Base-by-base conservation (phyloP, 1,140 invertebrate species). In the Philopotamus ludificatus region DNA sequence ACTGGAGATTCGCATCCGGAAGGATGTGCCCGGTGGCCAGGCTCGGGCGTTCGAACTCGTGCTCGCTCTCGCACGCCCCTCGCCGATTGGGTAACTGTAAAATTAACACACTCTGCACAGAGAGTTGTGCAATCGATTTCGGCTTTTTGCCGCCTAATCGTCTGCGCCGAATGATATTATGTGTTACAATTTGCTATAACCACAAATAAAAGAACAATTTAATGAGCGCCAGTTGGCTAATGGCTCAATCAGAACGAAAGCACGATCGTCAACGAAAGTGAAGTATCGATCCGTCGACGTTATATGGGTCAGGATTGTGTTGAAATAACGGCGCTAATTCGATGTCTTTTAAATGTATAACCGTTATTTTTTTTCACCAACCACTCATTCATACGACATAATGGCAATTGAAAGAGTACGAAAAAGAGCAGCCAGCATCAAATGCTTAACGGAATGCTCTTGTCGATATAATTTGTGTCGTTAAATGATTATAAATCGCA, bases 1-100 rank as follows among this genome's bases (percentile, higher is more conserved):
- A 9, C 44, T 16, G 44, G 44, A 47, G 44, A 47, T 47, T 47
- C 44, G 44, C 44, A 47, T 47, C 44, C 44, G 44, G 44, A 47
- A 47, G 44, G 44, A 47, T 47, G 10, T 47, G 18, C 15, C 10
- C 44, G 4, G 8, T 7, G 8, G 10, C 7, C 18, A 16, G 44
- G 44, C 15, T 7, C 44, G 12, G 28, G 12, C 28, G 4, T 34
- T 34, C 12, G 28, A 47, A 47, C 44, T 47, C 7, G 10, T 7
- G 44, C 4, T 16, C 8, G 44, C 4, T 16, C 15, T 47, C 8
- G 44, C 4, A 47, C 15, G 4, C 4, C 44, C 18, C 44, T 4
- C 7, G 8, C 8, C 7, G 4, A 3, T 47, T 20, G 44, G 4
- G 8, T 47, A 47, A 20, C 28, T 34, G 28, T 34, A n/a, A 34